phyloP scores from a whole-genome alignment of 2,888 invertebrate species.

The Phania funesta region DNA sequence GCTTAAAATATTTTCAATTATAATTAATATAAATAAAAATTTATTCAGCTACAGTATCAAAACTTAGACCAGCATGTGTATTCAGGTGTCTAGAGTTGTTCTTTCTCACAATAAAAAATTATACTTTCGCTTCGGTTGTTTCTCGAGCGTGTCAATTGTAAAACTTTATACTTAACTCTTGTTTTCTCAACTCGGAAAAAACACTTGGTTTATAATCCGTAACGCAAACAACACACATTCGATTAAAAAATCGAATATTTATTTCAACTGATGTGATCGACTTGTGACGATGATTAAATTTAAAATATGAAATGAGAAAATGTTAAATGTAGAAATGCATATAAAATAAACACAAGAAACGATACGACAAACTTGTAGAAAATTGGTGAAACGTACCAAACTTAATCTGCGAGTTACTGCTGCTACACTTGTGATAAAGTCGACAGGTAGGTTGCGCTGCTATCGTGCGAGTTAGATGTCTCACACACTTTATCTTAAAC shows the following conservation, averaged over 20 bases:
- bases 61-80: constrained; percentile 39
- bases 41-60: not conserved
- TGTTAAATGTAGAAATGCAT: not conserved
- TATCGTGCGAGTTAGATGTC: not conserved
- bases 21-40: constrained; percentile 3
- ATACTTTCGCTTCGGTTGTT: not conserved
- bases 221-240: constrained; percentile 41
- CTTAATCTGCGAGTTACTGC: no score
- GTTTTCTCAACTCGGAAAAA: constrained; percentile 3
- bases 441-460: not conserved
- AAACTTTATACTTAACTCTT: not conserved
- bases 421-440: not conserved
- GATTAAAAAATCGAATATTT: constrained; percentile 29
- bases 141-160: not conserved
- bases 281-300: not conserved
- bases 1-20: not conserved
- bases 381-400: not conserved
- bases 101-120: constrained; percentile 34
- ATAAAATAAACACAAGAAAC: not conserved
- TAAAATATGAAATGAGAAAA: not conserved
- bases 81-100: constrained; percentile 38
- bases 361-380: not conserved
- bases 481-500: constrained; percentile 22
- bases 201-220: constrained; percentile 47
- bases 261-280: constrained; percentile 1